phyloP scores from a whole-genome alignment of 2,888 invertebrate genomes.

The Drosophila mulleri region DNA sequence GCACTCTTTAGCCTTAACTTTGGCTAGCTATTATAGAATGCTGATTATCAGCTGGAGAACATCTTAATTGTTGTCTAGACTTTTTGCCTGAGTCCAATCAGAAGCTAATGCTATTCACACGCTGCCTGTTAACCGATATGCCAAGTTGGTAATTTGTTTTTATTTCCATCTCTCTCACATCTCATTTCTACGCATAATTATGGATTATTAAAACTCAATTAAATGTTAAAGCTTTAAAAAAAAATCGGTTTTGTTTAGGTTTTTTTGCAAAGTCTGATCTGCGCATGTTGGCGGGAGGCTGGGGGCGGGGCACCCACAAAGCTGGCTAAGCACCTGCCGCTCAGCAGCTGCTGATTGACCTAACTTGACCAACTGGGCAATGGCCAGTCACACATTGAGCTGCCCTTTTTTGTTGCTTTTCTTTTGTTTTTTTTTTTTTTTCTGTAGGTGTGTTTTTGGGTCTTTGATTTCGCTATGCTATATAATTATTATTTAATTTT shows the following conservation, averaged over 20 bases:
- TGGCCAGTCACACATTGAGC: slow-evolving; percentile 40
- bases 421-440: neutral
- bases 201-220: slow-evolving; percentile 79
- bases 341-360: slow-evolving; percentile 42
- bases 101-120: slow-evolving; percentile 61
- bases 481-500: slow-evolving; percentile 81
- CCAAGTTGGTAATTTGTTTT: slow-evolving; percentile 45
- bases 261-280: slow-evolving; percentile 23
- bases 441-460: slow-evolving; percentile 31
- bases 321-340: slow-evolving; percentile 42
- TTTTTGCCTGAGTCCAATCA: slow-evolving; percentile 11
- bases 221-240: slow-evolving; percentile 49
- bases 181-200: slow-evolving; percentile 65
- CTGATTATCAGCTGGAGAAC: slow-evolving; percentile 14
- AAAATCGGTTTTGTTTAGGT: neutral
- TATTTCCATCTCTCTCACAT: neutral
- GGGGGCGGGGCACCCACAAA: slow-evolving; percentile 52
- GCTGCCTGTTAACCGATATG: slow-evolving; percentile 64
- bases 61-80: slow-evolving; percentile 37
- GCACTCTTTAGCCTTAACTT: neutral
- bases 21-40: neutral
- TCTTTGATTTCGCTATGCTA: slow-evolving; percentile 50
- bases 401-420: slow-evolving; percentile 23
- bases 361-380: slow-evolving; percentile 37
- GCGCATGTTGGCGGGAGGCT: slow-evolving; percentile 9